Evolutionary conservation across 2,888 invertebrate genomes (phyloP).

Genomic region (Euplexia lucipara): DNA sequence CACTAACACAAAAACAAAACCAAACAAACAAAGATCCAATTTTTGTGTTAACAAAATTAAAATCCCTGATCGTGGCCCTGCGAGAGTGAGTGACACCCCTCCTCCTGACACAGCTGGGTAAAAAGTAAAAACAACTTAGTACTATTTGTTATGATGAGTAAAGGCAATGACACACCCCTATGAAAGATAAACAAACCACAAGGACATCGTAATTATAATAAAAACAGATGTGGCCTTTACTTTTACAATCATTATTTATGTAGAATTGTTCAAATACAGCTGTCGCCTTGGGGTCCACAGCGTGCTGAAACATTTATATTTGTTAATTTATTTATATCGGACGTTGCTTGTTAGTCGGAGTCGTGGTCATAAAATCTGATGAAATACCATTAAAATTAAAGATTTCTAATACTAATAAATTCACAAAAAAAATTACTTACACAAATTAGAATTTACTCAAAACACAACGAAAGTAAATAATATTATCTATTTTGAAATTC

Average conservation of each 20-base stretch:
- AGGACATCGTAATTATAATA: slow-evolving; percentile 31
- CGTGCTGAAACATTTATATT: slow-evolving; percentile 13
- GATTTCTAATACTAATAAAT: too few species aligned
- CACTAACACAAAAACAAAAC: too few species aligned
- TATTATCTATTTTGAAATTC: too few species aligned
- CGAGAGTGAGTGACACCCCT: too few species aligned
- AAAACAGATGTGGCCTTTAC: slow-evolving; percentile 75
- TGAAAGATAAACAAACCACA: slow-evolving; percentile 18
- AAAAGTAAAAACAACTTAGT: too few species aligned
- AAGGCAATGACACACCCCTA: neutral
- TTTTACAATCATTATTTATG: slow-evolving; percentile 49
- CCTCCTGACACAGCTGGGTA: too few species aligned
- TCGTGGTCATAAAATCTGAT: neutral
- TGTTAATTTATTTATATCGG: slow-evolving; percentile 16
- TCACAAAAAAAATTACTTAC: too few species aligned
- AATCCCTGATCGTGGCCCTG: too few species aligned
- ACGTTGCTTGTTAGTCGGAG: slow-evolving; percentile 11
- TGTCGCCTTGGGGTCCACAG: slow-evolving; percentile 66
- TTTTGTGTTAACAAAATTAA: too few species aligned
- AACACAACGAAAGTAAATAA: neutral
- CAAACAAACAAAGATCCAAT: too few species aligned
- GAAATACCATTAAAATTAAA: neutral
- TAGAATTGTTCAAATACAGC: slow-evolving; percentile 61
- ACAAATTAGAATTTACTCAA: neutral
- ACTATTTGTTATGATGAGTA: too few species aligned